phyloP scores from a whole-genome alignment of 2,888 invertebrate genomes.

The Volucella inanis region DNA sequence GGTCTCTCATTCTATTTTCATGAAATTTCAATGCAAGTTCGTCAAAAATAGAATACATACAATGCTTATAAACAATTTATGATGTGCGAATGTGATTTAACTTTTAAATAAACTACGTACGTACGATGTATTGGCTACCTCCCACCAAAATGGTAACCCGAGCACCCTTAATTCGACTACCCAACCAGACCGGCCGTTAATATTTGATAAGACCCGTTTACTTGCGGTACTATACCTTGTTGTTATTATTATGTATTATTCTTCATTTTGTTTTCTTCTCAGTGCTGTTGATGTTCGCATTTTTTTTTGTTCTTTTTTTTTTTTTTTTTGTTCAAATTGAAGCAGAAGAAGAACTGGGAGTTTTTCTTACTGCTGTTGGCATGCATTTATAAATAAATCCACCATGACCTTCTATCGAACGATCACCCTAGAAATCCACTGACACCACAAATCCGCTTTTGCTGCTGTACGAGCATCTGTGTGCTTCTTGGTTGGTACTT shows the following conservation, averaged over 20 bases:
- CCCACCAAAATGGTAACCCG: background rate
- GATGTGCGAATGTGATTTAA: slow-evolving; percentile 38
- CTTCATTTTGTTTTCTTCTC: slow-evolving; percentile 12
- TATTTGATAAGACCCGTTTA: slow-evolving; percentile 59
- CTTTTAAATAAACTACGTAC: slow-evolving; percentile 29
- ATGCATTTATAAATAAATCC: slow-evolving; percentile 73
- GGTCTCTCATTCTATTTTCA: slow-evolving; percentile 1
- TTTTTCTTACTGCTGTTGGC: slow-evolving; percentile 40
- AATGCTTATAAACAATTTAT: slow-evolving; percentile 39
- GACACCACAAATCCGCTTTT: slow-evolving; percentile 76
- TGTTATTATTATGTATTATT: slow-evolving; percentile 1
- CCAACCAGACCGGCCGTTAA: slow-evolving; percentile 33
- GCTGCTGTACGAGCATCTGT: slow-evolving; percentile 37
- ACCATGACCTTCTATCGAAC: slow-evolving; percentile 78
- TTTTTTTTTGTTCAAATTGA: slow-evolving; percentile 34
- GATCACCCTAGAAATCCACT: slow-evolving; percentile 79
- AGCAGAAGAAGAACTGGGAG: slow-evolving; percentile 57
- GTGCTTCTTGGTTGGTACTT: slow-evolving; percentile 16
- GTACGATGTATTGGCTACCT: slow-evolving; percentile 7
- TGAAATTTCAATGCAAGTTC: slow-evolving; percentile 27
- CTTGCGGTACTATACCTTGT: background rate
- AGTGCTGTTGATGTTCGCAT: background rate
- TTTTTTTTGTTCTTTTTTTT: background rate
- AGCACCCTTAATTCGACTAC: slow-evolving; percentile 21
- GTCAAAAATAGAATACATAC: slow-evolving; percentile 34